Percentiles rank a stretch among this genome's conserved stretches.
These are phyloP conservation scores for Coilia nasus DNA, from an alignment of 2,797 vertebrate genomes.

Conservation along the genomic window DNA sequence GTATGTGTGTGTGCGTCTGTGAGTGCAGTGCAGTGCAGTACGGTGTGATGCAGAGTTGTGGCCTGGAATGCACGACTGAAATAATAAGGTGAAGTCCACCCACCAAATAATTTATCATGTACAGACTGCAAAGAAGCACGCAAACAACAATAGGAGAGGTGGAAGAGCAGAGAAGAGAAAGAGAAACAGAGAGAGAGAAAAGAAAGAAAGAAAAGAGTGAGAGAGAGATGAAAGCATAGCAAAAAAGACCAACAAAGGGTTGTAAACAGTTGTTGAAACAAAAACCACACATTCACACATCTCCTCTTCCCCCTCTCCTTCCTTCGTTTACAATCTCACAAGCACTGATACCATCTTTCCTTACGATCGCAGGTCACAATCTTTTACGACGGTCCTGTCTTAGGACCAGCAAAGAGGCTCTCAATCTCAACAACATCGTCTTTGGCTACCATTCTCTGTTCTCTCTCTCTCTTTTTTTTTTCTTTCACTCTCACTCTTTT, in stretches of 20 bases:
- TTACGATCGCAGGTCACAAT: not conserved
- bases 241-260: not conserved
- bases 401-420: not conserved
- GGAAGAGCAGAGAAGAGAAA: not conserved
- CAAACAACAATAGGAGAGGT: not conserved
- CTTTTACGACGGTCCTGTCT: not conserved
- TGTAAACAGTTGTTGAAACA: not conserved
- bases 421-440: not conserved
- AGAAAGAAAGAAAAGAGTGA: not conserved
- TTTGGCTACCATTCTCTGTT: not conserved
- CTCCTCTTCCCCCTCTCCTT: not conserved
- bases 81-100: conserved; percentile 40
- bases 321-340: not conserved
- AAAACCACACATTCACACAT: not conserved
- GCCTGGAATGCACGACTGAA: conserved; percentile 49
- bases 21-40: conserved; percentile 1
- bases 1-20: not conserved
- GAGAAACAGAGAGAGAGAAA: not conserved
- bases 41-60: conserved; percentile 29
- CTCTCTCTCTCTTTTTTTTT: not conserved
- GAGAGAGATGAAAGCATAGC: not conserved
- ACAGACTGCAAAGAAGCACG: not conserved
- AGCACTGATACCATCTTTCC: not conserved
- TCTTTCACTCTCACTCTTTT: conserved; percentile 2
- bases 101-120: conserved; percentile 44